A percentile compares a stretch with the other conserved stretches of the same genome.
These are phyloP conservation scores for Augochlora pura DNA, from an alignment of 1,140 invertebrate genomes.

Conservation along the genomic window DNA sequence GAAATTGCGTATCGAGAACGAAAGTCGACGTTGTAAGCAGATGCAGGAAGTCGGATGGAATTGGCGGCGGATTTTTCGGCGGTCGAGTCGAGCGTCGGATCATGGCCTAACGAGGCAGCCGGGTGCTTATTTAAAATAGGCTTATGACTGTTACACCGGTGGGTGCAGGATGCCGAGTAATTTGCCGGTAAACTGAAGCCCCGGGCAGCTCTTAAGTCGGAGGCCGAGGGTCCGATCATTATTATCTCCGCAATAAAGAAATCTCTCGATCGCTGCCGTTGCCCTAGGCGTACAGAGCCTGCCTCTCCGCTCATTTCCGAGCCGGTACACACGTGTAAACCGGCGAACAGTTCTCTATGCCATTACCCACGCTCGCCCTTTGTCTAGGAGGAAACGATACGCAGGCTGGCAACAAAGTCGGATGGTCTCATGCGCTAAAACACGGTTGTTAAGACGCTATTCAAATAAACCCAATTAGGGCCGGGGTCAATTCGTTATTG, in stretches of 20 bases:
- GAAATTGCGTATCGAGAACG: background rate
- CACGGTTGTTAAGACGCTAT: background rate
- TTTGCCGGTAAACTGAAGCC: slow-evolving; percentile 56
- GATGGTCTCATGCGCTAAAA: background rate
- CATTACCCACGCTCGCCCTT: slow-evolving; percentile 24
- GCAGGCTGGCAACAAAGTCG: too few species aligned
- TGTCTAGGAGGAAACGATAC: slow-evolving; percentile 24
- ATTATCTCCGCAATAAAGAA: slow-evolving; percentile 63
- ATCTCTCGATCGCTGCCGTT: slow-evolving; percentile 54
- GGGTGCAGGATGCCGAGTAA: slow-evolving; percentile 61
- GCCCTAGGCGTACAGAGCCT: slow-evolving; percentile 35
- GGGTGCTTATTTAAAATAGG: slow-evolving; percentile 57
- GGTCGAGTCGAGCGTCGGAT: background rate
- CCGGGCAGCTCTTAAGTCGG: slow-evolving; percentile 52
- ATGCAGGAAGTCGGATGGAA: background rate
- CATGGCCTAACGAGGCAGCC: slow-evolving; percentile 35
- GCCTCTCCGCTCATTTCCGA: slow-evolving; percentile 22
- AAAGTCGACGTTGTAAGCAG: background rate
- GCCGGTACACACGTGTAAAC: slow-evolving; percentile 28
- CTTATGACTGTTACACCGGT: slow-evolving; percentile 53
- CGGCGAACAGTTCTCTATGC: background rate
- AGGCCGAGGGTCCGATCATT: slow-evolving; percentile 51
- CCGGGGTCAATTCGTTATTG: background rate
- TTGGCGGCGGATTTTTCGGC: background rate
- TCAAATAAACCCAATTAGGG: background rate